phyloP scores from a whole-genome alignment of 2,888 invertebrate species.

The Incurvaria masculella region DNA sequence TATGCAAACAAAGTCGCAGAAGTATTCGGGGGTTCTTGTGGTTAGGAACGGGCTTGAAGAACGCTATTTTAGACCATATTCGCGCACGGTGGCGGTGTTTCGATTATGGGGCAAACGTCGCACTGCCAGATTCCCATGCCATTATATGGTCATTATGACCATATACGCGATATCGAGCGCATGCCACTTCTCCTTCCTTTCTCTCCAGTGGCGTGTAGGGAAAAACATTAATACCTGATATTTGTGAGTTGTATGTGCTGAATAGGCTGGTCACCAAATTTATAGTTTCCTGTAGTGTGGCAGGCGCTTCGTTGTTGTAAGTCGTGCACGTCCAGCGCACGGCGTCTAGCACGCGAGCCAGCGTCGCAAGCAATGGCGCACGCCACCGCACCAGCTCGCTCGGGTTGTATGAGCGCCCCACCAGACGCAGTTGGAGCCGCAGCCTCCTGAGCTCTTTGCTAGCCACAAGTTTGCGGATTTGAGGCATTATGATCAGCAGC shows the following conservation, averaged over 20 bases:
- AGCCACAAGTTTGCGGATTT: constrained; percentile 31
- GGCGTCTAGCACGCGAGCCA: constrained; percentile 36
- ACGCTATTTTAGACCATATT: no score
- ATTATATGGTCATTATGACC: no score
- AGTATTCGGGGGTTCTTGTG: no score
- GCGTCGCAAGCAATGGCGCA: constrained; percentile 40
- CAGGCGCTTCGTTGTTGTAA: constrained; percentile 25
- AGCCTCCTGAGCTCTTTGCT: constrained; percentile 25
- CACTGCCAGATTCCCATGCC: no score
- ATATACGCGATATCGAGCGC: no score
- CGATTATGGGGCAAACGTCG: no score
- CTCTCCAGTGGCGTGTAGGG: no score
- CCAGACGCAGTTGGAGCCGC: constrained; percentile 27
- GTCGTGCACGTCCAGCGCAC: constrained; percentile 35
- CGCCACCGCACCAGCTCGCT: constrained; percentile 32
- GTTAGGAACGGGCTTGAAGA: no score
- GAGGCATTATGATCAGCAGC: constrained; percentile 37
- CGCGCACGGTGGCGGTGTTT: no score
- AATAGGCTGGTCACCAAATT: constrained; percentile 30
- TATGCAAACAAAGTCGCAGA: no score
- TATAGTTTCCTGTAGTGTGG: constrained; percentile 28
- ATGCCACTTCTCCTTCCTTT: no score
- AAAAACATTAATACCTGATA: constrained; percentile 36
- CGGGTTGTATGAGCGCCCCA: constrained; percentile 25
- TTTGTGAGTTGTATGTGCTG: constrained; percentile 24